Evolutionary conservation across 2,888 invertebrate species (phyloP), one percentile per base, ranked within the genome.

Genomic region (Autographa gamma): DNA sequence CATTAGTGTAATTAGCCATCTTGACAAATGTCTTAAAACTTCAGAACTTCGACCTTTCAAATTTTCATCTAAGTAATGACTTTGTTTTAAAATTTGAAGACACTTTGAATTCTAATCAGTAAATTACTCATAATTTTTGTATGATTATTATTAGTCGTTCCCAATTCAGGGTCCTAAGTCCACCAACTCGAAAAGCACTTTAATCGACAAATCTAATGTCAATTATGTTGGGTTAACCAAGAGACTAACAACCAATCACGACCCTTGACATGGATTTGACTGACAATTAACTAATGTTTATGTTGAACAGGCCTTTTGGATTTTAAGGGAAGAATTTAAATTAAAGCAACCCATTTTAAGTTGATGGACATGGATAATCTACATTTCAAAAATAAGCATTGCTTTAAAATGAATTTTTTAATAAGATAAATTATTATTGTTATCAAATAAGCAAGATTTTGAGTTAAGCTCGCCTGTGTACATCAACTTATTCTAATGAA

Each of bases 11-110:
- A 38, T 11, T 11, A 38, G 38, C 38, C 11, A 38, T 11, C 11
- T 38, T 38, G 38, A 11, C 9, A 38, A 38, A 38, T 38, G 38
- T 38, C 38, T 38, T 9, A 48, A 48, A n/a, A 48, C 48, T 48
- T 48, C n/a, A 48, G 48, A 48, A n/a, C n/a, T 48, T 48, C 13
- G 14, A 19, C 54, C 54, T 19, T 43, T 14, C 3, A 19, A 54
- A 19, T 25, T 56, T 56, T 25, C 19, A 25, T 9, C 54, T 56
- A 56, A 48, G 48, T 48, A 48, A 56, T 56, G 19, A 56, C 54
- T 56, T 56, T 56, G 54, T 56, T 56, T 25, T 56, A 56, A 56
- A 25, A 54, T 19, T 56, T 56, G 54, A 56, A 56, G 54, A 13
- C 25, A 56, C 54, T 56, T 56, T 9, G 19, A 52, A 54, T 19